Base-by-base conservation (phyloP, 2,797 vertebrate genomes). In the Sebastes diploproa region DNA sequence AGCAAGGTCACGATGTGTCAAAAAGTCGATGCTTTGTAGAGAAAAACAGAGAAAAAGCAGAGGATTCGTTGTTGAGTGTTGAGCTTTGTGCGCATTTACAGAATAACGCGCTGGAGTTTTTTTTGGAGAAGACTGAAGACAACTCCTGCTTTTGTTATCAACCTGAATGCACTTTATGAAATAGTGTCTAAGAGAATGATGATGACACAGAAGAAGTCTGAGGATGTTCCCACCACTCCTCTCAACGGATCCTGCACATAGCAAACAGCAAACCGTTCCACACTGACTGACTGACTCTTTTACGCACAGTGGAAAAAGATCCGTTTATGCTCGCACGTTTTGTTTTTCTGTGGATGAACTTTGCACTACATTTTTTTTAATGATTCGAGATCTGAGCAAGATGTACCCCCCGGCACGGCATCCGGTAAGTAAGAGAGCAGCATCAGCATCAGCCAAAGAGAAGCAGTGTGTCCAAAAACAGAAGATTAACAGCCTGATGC, bases 301-400 rank as follows among this genome's bases (percentile, higher is more conserved):
- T 89, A 90, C 92, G 92, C 92, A 86, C 89, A 56, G 78, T 10
- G 72, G 36, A 38, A 38, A 64, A 22, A 92, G 89, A 92, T 72
- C 72, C 67, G 67, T 38, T 38, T 38, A 38, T 38, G 73, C 69
- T 29, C 38, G 18, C 74, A 14, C 72, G 10, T 54, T 80, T 81
- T 30, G 2, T 82, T 78, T 75, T 88, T 81, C 72, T 73, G 84
- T 92, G 91, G 92, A 93, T 89, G 93, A 94, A 96, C 89, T 94
- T 95, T 89, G 89, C 92, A 82, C 90, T 90, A 88, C 91, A 86
- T 96, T 93, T 88, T 96, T 94, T 89, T 96, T 94, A 96, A 97
- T 97, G 97, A 97, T 98, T 96, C 97, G 97, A 92, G 97, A 98
- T 88, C 92, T 97, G 96, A 98, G 97, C 96, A 98, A 97, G 96